Evolutionary conservation across 35 echinoderm and acorn worm genomes (phyloP), one percentile per base, ranked within the genome.

Genomic region (Chiridota heheva): DNA sequence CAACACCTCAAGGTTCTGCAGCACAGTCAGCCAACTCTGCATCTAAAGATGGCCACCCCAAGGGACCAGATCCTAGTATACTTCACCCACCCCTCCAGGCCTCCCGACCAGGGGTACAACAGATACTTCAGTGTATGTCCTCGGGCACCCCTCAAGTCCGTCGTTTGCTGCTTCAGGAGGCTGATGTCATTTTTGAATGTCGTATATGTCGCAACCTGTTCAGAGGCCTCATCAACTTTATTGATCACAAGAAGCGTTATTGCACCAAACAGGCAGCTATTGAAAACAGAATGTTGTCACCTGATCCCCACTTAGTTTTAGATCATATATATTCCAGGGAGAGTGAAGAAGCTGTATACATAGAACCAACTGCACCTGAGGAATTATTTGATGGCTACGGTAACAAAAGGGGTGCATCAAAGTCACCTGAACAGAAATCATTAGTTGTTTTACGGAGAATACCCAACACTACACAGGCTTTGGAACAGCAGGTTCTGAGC

Each of bases 241-340:
- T 98, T 22, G 95, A 98, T 39, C 95, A 98, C 62, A 98, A 98
- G 69, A 91, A 82, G 51, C 73, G 69, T 35, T 98, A 91, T 69
- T 98, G 95, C 53, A 86, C 64, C 16, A 43, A 63, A 40, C 87
- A 62, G 30, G 64, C 70, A 4, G 76, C 81, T 27, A 28, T 70
- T 16, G 87, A 89, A 22, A 40, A 59, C 15, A 38, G 80, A 29
- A 1, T 47, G 7, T 67, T 63, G 2, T 44, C 68, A 1, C 78
- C 76, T 33, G 68, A 63, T 30, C 35, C 60, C 24, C 82, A 81
- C 72, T 70, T 81, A n/a, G 71, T 88, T 51, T 40, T 81, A 59
- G 67, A 86, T 56, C 69, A 82, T 24, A 42, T 87, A 45, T 82
- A 82, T 72, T 81, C 84, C 3, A 61, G 60, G 27, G 90, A 83